These are phyloP conservation scores for Ferdinandea cuprea DNA, from an alignment of 2,888 invertebrate genomes.

Conservation along the genomic window DNA sequence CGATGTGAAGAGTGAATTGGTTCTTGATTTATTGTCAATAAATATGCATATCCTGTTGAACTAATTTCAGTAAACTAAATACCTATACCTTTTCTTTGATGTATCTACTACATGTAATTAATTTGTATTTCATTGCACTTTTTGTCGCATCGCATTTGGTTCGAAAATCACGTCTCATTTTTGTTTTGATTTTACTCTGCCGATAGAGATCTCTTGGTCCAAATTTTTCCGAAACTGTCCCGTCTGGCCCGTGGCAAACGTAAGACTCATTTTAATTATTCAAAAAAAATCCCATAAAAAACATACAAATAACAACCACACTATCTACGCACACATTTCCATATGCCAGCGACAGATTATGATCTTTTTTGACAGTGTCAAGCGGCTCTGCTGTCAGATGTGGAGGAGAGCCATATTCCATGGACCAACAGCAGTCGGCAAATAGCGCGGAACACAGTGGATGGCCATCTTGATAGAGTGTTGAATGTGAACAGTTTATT, in stretches of 20 bases:
- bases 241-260: conserved; percentile 81
- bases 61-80: conserved; percentile 46
- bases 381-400: conserved; percentile 64
- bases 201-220: conserved; percentile 50
- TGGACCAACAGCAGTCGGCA: conserved; percentile 47
- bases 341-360: conserved; percentile 63
- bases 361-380: conserved; percentile 67
- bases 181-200: conserved; percentile 21
- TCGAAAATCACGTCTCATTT: conserved; percentile 64
- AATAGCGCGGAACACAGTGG: conserved; percentile 71
- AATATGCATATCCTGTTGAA: conserved; percentile 58
- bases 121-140: conserved; percentile 38
- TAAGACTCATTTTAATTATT: conserved; percentile 76
- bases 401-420: conserved; percentile 37
- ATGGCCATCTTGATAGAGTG: conserved; percentile 75
- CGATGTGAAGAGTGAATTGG: conserved; percentile 61
- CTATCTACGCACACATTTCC: conserved; percentile 60
- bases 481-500: conserved; percentile 74
- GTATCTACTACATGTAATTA: conserved; percentile 44
- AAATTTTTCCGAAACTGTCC: conserved; percentile 50
- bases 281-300: conserved; percentile 52
- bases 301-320: conserved; percentile 46
- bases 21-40: conserved; percentile 57
- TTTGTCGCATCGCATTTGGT: conserved; percentile 31
- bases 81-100: conserved; percentile 10